Percentiles rank a stretch among this genome's conserved stretches.
Conservation (phyloP, 2,113 vertebrate genomes). For the Tachysurus fulvidraco region DNA sequence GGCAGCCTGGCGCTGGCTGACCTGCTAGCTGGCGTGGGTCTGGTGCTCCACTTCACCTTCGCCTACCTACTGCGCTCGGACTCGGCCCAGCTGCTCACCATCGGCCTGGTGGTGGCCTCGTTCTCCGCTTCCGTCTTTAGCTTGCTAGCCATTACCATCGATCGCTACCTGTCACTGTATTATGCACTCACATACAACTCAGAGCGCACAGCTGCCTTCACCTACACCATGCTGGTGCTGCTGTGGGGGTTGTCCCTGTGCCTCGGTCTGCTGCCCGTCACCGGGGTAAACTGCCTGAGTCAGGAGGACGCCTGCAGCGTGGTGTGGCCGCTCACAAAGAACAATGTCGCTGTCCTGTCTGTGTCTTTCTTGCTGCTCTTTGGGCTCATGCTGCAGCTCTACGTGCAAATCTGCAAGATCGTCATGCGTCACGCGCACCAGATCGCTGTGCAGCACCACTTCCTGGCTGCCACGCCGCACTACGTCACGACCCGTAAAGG, state of each 20-base stretch:
- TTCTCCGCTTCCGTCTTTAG: conserved; percentile 98
- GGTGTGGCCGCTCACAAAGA: conserved; percentile 94
- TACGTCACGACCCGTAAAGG: conserved; percentile 98
- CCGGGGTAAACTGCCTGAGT: conserved; percentile 94
- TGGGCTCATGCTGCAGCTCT: conserved; percentile 97
- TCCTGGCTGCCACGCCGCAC: conserved; percentile 96
- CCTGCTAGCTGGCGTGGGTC: conserved; percentile 91
- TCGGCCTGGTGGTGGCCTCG: conserved; percentile 94
- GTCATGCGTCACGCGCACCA: conserved; percentile 97
- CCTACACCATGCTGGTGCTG: conserved; percentile 92
- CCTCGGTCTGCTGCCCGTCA: conserved; percentile 89
- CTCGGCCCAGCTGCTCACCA: conserved; percentile 89
- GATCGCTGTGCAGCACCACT: conserved; percentile 97
- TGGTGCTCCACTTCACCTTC: conserved; percentile 93
- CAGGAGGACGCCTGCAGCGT: conserved; percentile 94
- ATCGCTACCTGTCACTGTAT: conserved; percentile 97
- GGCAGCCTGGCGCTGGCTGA: conserved; percentile 96
- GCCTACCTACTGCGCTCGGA: conserved; percentile 95
- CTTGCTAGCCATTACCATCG: conserved; percentile 96
- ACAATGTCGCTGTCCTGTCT: conserved; percentile 91
- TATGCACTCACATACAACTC: conserved; percentile 98
- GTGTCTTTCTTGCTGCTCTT: conserved; percentile 96
- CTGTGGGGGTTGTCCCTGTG: conserved; percentile 93
- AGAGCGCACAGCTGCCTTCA: conserved; percentile 93
- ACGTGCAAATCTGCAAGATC: conserved; percentile 97